Percentiles rank a stretch among this genome's conserved stretches.
Conservation (phyloP, 1,140 invertebrate genomes). For the Aradophagus sp. region DNA sequence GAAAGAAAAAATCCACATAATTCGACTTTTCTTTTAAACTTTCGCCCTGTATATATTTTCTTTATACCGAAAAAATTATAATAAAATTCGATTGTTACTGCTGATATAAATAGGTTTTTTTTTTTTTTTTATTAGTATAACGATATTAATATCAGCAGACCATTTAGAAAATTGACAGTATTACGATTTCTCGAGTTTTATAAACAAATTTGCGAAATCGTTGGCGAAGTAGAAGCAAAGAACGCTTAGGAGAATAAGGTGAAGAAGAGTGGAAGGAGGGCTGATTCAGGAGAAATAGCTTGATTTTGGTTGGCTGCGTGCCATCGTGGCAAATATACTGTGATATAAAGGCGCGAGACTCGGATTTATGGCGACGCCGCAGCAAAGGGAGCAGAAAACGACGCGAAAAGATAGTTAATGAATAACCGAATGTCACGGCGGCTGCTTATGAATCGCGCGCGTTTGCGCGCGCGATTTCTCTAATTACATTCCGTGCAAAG, state of each 20-base stretch:
- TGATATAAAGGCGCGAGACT: slow-evolving; percentile 55
- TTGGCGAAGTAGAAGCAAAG: slow-evolving; percentile 23
- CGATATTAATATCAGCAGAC: too few relatives aligned
- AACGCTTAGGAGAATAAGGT: slow-evolving; percentile 36
- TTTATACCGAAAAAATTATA: too few relatives aligned
- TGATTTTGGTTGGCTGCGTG: slow-evolving; percentile 59
- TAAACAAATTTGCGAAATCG: slow-evolving; percentile 36
- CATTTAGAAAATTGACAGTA: slow-evolving; percentile 33
- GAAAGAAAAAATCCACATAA: too few relatives aligned
- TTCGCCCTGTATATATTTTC: too few relatives aligned
- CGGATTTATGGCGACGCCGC: slow-evolving; percentile 47
- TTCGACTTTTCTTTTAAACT: too few relatives aligned
- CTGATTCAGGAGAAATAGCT: slow-evolving; percentile 33
- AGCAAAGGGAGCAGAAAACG: slow-evolving; percentile 39
- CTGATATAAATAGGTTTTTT: too few relatives aligned
- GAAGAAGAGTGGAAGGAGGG: too few relatives aligned
- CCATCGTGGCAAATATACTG: slow-evolving; percentile 60
- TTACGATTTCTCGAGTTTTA: slow-evolving; percentile 32
- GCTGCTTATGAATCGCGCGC: slow-evolving; percentile 47
- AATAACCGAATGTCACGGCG: slow-evolving; percentile 49
- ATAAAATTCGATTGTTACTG: too few relatives aligned
- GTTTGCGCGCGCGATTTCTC: slow-evolving; percentile 28
- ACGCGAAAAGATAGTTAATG: slow-evolving; percentile 51
- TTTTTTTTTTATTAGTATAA: too few relatives aligned
- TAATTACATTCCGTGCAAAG: slow-evolving; percentile 50